Percentiles rank a stretch among this genome's conserved stretches.
Evolutionary conservation across 2,888 invertebrate genomes (phyloP).

Genomic region (Pedicia rivosa): DNA sequence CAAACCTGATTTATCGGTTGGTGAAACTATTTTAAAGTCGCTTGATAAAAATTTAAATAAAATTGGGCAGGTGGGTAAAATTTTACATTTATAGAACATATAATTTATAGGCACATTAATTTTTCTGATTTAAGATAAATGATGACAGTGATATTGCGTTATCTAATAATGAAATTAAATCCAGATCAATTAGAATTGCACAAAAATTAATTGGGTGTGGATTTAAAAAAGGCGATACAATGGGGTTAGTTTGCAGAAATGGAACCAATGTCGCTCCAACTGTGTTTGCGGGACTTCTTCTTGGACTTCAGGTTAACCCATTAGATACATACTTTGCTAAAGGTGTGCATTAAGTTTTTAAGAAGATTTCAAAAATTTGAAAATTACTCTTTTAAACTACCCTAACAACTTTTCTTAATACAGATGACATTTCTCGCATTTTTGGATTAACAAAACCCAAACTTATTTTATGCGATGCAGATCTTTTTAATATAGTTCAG

Average conservation of each 20-base stretch:
- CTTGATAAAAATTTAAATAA: background rate
- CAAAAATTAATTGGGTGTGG: background rate
- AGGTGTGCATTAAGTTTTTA: background rate
- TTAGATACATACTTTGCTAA: background rate
- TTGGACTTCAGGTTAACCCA: constrained; percentile 3
- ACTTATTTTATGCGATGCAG: constrained; percentile 1
- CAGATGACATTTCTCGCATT: background rate
- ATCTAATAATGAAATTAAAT: background rate
- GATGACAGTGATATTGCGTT: background rate
- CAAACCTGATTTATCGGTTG: background rate
- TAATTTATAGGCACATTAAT: no score
- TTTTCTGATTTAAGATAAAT: no score
- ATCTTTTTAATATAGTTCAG: constrained; percentile 1
- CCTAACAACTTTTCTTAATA: no score
- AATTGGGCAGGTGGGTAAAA: no score
- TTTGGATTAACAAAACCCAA: constrained; percentile 1
- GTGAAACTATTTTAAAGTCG: background rate
- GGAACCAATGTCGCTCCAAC: no score
- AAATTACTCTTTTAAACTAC: background rate
- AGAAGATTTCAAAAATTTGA: background rate
- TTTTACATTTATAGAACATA: no score
- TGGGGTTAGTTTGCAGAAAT: no score
- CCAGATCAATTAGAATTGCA: background rate
- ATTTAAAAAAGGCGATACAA: background rate
- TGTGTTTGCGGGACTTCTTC: background rate